Evolutionary conservation across 2,797 vertebrate genomes (phyloP).

Genomic region (Emys orbicularis): DNA sequence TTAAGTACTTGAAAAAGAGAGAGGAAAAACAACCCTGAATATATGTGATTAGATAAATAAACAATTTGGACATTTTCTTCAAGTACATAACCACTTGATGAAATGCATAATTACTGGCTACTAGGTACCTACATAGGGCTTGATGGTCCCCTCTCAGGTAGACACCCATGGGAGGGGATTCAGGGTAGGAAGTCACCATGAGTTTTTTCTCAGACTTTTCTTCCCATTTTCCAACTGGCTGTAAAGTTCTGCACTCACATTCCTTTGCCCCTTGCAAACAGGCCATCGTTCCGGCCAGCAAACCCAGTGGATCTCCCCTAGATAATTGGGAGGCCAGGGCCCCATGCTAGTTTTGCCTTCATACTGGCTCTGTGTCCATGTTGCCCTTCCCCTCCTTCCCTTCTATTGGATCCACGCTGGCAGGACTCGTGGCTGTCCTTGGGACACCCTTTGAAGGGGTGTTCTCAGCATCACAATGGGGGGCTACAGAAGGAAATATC

Average conservation of each 20-base stretch:
- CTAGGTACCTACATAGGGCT: not conserved
- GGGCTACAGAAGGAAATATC: not conserved
- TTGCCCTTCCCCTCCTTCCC: not conserved
- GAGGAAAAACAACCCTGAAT: not conserved
- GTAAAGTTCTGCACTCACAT: not conserved
- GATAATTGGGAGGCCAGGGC: not conserved
- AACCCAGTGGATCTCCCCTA: not conserved
- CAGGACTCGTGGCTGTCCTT: not conserved
- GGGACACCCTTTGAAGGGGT: not conserved
- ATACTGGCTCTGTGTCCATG: not conserved
- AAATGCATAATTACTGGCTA: not conserved
- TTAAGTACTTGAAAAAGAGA: not conserved
- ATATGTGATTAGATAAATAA: not conserved
- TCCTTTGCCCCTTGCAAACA: not conserved
- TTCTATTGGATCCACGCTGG: not conserved
- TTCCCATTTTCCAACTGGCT: not conserved
- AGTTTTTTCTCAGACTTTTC: not conserved
- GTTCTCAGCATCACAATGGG: not conserved
- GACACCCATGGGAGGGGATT: not conserved
- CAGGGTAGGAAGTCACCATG: not conserved
- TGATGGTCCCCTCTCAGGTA: not conserved
- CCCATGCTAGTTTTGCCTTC: rapidly evolving
- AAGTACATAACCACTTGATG: not conserved
- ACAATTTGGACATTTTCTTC: not conserved
- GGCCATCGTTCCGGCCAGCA: not conserved